Base-by-base conservation (phyloP, 2,888 invertebrate genomes). In the Sphaerophoria rueppellii region DNA sequence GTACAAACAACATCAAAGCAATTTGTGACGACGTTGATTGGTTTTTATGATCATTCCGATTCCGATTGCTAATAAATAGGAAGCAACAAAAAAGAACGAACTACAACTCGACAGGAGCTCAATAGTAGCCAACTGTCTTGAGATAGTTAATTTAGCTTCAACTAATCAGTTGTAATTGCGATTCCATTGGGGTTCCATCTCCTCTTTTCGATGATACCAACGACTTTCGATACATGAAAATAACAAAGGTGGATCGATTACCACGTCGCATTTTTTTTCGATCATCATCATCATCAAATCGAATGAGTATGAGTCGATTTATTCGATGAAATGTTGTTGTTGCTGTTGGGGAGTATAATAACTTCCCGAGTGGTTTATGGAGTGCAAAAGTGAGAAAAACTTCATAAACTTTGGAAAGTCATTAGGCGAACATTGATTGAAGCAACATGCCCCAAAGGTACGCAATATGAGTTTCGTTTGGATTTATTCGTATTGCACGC, bases 21-120 rank as follows among this genome's bases (percentile, higher is more conserved):
- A 82, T 86, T 86, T 86, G 86, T 86, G 86, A 86, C 74, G 86
- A 86, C 86, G 86, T 82, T 86, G 86, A 86, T 86, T 86, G 86
- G 82, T 82, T 86, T 86, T 86, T 86, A 86, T 86, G 86, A 86
- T 82, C 82, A 77, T 82, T 82, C 82, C 81, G n/a, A 77, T 82
- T 82, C 82, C 81, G n/a, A 82, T 86, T 70, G 77, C 71, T 65
- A 77, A 71, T 78, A 63, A 63, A 63, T 63, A 34, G 48, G 14
- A 48, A 9, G 4, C 43, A 43, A 43, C 9, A 65, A 79, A 74
- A 73, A 69, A 69, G 58, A 65, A 50, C 24, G 24, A 65, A 48
- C 57, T 9, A 43, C 9, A 24, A 43, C 67, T 40, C 54, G 72
- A 67, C 54, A 70, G 80, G 43, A 80, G 80, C 75, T 65, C 24